phyloP scores from a whole-genome alignment of 2,797 vertebrate genomes.

The Brachymystax lenok region DNA sequence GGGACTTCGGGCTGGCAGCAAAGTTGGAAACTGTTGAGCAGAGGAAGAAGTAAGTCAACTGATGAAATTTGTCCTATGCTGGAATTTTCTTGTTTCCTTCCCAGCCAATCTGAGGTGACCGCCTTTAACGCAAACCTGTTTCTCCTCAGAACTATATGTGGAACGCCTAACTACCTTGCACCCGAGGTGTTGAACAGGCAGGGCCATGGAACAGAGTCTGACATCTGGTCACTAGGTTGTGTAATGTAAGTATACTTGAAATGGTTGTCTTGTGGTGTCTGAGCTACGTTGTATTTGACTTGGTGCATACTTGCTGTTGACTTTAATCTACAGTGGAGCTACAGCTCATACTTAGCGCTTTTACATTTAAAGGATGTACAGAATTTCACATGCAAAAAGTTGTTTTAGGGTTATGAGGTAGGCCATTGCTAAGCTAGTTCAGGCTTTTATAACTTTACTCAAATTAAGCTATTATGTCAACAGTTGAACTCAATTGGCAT shows the following conservation, averaged over 20 bases:
- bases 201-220: conserved; percentile 93
- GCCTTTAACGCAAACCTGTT: not conserved
- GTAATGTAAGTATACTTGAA: conserved; percentile 85
- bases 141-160: conserved; percentile 90
- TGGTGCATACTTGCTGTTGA: too few species aligned
- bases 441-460: not conserved
- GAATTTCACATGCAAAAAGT: not conserved
- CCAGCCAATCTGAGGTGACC: not conserved
- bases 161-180: conserved; percentile 97
- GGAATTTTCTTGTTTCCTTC: not conserved
- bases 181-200: conserved; percentile 96
- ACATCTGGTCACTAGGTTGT: conserved; percentile 96
- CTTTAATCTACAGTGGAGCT: too few species aligned
- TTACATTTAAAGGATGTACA: not conserved
- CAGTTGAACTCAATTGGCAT: not conserved
- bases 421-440: not conserved
- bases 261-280: not conserved
- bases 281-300: not conserved
- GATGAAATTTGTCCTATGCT: not conserved
- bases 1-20: conserved; percentile 94
- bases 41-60: conserved; percentile 88
- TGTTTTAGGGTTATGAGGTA: too few species aligned
- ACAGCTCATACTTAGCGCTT: not conserved
- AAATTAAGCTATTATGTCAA: not conserved
- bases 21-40: conserved; percentile 88